These are phyloP conservation scores for Labia minor DNA, from an alignment of 2,888 invertebrate species.

Conservation along the genomic window DNA sequence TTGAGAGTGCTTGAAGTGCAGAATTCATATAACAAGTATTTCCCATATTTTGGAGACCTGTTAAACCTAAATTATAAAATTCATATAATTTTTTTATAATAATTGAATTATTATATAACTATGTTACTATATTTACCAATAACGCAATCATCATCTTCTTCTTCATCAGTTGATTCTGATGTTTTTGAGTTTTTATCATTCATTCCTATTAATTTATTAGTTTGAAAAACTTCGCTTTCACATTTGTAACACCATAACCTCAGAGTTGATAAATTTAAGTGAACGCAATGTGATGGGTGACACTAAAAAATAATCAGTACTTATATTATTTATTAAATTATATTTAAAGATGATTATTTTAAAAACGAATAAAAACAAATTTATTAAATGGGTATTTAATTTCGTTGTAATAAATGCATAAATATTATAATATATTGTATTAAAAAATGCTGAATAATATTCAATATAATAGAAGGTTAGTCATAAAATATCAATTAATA, in stretches of 20 bases:
- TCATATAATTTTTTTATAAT: no score
- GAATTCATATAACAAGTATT: conserved; percentile 99
- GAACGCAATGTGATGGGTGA: conserved; percentile 58
- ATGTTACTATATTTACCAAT: not conserved
- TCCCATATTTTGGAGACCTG: conserved; percentile 90
- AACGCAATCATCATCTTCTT: conserved; percentile 31
- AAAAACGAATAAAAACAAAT: not conserved
- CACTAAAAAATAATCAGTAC: conserved; percentile 42
- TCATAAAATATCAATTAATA: no score
- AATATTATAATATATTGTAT: no score
- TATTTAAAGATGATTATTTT: no score
- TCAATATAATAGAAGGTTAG: no score
- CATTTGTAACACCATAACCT: conserved; percentile 85
- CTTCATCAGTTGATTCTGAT: conserved; percentile 28
- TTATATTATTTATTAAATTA: no score
- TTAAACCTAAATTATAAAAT: conserved; percentile 48
- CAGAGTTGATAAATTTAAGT: conserved; percentile 74
- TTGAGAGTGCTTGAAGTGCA: conserved; percentile 87
- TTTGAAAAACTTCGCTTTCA: conserved; percentile 63
- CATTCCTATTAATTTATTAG: not conserved
- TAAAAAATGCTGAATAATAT: no score
- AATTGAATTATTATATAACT: no score
- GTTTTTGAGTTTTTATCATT: not conserved
- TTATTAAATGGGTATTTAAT: not conserved
- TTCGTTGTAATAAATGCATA: not conserved